A percentile compares a stretch with the other conserved stretches of the same genome.
phyloP scores from a whole-genome alignment of 1,140 invertebrate species.

The Drosophila repleta region DNA sequence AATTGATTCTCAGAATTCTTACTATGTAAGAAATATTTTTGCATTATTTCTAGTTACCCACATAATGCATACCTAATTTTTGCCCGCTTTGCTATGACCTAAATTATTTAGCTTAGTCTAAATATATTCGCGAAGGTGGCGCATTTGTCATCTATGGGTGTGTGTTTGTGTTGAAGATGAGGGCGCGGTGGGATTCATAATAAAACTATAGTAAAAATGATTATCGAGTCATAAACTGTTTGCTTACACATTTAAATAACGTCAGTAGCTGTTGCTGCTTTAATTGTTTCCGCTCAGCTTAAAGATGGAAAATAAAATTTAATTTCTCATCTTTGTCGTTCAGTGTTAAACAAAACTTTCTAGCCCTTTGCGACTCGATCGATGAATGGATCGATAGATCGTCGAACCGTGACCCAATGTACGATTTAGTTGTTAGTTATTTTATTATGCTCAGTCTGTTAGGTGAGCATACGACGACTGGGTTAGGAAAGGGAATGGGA shows the following conservation, averaged over 20 bases:
- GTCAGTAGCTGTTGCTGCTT: neutral
- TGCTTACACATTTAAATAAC: neutral
- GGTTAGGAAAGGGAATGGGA: neutral
- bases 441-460: slow-evolving; percentile 61
- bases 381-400: slow-evolving; percentile 67
- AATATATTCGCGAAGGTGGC: slow-evolving; percentile 2
- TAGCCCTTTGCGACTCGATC: slow-evolving; percentile 44
- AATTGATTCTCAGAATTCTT: too few relatives aligned
- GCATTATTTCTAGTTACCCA: too few relatives aligned
- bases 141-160: slow-evolving; percentile 6
- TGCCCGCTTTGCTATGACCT: neutral
- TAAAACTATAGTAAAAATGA: neutral
- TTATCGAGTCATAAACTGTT: neutral
- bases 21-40: too few relatives aligned
- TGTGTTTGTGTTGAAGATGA: neutral
- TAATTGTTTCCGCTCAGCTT: neutral
- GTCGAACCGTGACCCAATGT: slow-evolving; percentile 76
- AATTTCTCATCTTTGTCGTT: slow-evolving; percentile 10
- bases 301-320: neutral
- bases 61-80: too few relatives aligned
- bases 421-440: slow-evolving; percentile 73
- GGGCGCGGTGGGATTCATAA: neutral
- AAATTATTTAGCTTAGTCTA: slow-evolving; percentile 2
- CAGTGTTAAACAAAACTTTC: slow-evolving; percentile 62
- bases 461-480: slow-evolving; percentile 3